Conservation (phyloP, 2,797 vertebrate species). For the Molossus molossus region DNA sequence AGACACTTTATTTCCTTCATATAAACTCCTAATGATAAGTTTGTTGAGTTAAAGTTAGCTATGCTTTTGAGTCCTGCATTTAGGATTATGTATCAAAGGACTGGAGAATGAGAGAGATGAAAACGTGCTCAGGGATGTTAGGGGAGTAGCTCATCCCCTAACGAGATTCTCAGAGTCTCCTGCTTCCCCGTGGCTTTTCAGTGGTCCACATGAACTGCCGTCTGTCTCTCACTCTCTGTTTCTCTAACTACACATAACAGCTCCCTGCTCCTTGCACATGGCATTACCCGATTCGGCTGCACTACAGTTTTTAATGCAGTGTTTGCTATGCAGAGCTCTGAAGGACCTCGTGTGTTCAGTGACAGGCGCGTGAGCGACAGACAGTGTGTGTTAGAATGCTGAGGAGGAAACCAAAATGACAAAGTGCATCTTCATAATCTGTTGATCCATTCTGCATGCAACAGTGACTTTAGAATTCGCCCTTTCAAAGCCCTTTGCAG, state of each 20-base stretch:
- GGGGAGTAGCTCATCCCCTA: too few relatives aligned
- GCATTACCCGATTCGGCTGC: background rate
- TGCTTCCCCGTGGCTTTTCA: background rate
- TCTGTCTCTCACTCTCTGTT: background rate
- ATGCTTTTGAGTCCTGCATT: background rate
- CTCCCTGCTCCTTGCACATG: background rate
- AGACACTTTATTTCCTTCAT: background rate
- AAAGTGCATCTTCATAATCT: background rate
- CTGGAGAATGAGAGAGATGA: background rate
- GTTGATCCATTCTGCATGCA: background rate
- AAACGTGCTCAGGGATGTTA: background rate
- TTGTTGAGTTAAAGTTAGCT: slow-evolving; percentile 2
- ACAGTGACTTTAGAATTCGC: background rate
- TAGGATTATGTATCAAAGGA: background rate
- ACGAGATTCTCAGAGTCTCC: background rate
- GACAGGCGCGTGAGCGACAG: background rate
- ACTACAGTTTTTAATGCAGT: background rate
- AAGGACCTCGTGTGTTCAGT: background rate
- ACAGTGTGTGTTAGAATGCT: background rate
- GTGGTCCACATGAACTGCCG: background rate
- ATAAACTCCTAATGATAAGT: background rate
- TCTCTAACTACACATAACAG: too few relatives aligned
- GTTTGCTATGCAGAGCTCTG: background rate
- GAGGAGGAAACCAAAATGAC: background rate
- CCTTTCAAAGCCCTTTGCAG: background rate